Evolutionary conservation across 2,113 vertebrate genomes (phyloP).

Genomic region (Pungitius pungitius): DNA sequence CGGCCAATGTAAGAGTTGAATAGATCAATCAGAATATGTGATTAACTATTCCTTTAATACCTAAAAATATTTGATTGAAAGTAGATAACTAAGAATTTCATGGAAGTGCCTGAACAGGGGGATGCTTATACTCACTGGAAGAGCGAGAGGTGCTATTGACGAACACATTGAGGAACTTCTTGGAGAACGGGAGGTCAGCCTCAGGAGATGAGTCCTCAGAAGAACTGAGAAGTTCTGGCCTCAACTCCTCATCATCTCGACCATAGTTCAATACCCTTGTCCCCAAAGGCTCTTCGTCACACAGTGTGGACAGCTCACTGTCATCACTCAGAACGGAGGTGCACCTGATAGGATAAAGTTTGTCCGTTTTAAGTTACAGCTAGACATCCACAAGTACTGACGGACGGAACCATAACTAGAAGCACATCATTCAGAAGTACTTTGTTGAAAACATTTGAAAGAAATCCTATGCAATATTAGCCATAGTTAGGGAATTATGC

Average conservation of each 20-base stretch:
- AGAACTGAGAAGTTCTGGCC: constrained; percentile 77
- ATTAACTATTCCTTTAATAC: not conserved
- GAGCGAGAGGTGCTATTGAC: constrained; percentile 97
- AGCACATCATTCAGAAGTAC: not conserved
- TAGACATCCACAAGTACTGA: not conserved
- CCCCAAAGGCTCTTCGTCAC: constrained; percentile 84
- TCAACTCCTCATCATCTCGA: constrained; percentile 58
- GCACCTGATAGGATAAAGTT: constrained; percentile 73
- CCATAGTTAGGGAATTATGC: not conserved
- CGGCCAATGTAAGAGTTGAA: not conserved
- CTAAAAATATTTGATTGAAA: not conserved
- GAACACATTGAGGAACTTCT: constrained; percentile 98
- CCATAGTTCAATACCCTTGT: constrained; percentile 71
- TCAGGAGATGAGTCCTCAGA: constrained; percentile 92
- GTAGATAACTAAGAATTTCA: not conserved
- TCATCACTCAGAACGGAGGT: constrained; percentile 90
- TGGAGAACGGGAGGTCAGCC: constrained; percentile 95
- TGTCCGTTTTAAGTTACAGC: not conserved
- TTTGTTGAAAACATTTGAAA: not conserved
- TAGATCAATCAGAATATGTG: not conserved
- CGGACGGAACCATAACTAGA: not conserved
- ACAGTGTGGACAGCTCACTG: constrained; percentile 87
- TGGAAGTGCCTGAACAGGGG: not conserved
- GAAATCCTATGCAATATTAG: not conserved
- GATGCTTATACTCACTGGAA: constrained; percentile 87